Base-by-base conservation (phyloP, 2,113 vertebrate genomes). In the Mormyrus lacerda region DNA sequence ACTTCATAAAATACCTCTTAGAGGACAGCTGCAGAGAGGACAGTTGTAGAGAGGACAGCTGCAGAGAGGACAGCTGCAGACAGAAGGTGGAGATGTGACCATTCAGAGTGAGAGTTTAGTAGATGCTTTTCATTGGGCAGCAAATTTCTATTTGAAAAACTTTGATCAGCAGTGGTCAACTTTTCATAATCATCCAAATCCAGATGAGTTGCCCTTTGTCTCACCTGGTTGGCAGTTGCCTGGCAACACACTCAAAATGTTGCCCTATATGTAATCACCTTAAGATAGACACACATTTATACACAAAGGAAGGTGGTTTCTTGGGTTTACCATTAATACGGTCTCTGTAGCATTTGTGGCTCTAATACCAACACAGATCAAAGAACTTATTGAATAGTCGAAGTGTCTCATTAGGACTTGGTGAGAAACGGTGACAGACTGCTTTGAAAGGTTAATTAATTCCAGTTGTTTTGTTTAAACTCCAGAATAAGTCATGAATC, bases 381-480 rank as follows among this genome's bases (percentile, higher is more conserved):
- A 87, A 21, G n/a, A 87, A 31, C 13, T 47, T 84, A 51, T 31
- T 35, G 48, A 47, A 53, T 55, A n/a, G 48, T 35, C 50, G 13
- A 50, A 53, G 50, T 35, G 11, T 35, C 27, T 87, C 85, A 35
- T 87, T 51, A 53, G 85, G 50, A 15, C 47, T 53, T 51, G 9
- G 21, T 53, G 85, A 87, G 15, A 17, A 53, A 87, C n/a, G 2
- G 50, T 35, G 85, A 55, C 48, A 87, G 24, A 55, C n/a, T 47
- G 27, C 24, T 17, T 35, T 87, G 50, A 87, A 87, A 87, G 47
- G 48, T 87, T 87, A 87, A 87, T 87, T 87, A 13, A 53, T 51
- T 35, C 48, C 31, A 27, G 48, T 87, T 87, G 8, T 87, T 84
- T 87, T 55, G 31, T 53, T 53, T 53, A 87, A 87, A 55, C 50